Evolutionary conservation across 2,797 vertebrate genomes (phyloP), one percentile per base, ranked within the genome.

Genomic region (Leptodactylus fallax): DNA sequence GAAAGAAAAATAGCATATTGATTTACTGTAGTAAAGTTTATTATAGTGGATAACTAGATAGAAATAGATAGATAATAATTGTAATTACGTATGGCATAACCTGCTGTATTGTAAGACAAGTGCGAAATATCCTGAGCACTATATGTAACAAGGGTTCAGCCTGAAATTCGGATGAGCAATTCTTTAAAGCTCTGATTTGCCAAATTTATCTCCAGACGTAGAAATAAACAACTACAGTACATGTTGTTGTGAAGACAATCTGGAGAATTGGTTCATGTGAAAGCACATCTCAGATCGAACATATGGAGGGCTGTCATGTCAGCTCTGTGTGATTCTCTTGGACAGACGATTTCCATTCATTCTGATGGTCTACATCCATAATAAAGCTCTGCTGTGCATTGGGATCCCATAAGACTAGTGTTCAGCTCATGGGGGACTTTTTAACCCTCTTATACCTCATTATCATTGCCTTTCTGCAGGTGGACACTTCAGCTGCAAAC

Each of bases 401-500:
- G 25, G 55, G 74, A 36, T 80, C 81, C 77, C 58, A 25, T 53
- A 61, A 72, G 85, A 53, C 84, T 19, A 47, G 36, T 10, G 47
- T 21, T 45, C 21, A 13, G 84, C 79, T 79, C 88, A 53, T 45
- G 45, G n/a, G 85, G 65, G 76, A 36, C 86, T 71, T 51, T 81
- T 45, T 89, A 81, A 51, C 67, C 23, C 76, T 10, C 72, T 61
- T 81, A 23, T 87, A 4, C 58, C 56, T 77, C 78, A 36, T 27
- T 21, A 56, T 25, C 78, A 21, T 23, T 8, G 49, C 74, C 17
- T 58, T 55, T 55, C 27, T 65, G 45, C 92, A 99, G 98, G 98
- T 99, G 95, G 98, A 99, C 95, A 98, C 98, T 0, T 99, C 97
- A 0, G 97, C 97, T 0, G 96, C 97, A 90, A 98, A 97, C 90